Evolutionary conservation across 2,888 invertebrate species (phyloP), one percentile per base, ranked within the genome.

Genomic region (Troides helena): DNA sequence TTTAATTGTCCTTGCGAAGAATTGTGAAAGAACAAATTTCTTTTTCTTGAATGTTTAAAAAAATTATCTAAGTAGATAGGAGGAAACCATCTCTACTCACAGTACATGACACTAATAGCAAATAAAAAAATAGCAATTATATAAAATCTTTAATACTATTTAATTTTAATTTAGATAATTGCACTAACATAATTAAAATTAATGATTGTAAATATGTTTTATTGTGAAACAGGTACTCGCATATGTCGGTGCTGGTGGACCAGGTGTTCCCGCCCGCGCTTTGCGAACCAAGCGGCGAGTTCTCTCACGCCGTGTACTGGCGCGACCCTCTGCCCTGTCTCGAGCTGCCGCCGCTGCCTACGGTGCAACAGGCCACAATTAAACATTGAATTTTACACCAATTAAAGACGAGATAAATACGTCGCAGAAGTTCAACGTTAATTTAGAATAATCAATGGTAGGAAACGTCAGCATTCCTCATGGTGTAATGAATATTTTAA

Each of bases 221-320:
- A 56, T 69, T 63, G 60, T 73, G 61, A 50, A 14, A 14, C 95
- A 99, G 99, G 84, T 99, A 99, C 92, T 96, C 97, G 72, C 97
- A 97, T 88, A 97, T 99, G 96, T 96, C 97, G 74, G 97, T 96
- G 88, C 95, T 99, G 75, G 99, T 98, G 75, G 99, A 99, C 93
- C 98, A 98, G 89, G 95, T 99, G 87, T 99, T 99, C 91, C 99
- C 99, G 77, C 96, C 97, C 63, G 94, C 96, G 79, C 88, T 88
- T 74, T 94, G 94, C 81, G 94, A 94, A 81, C 89, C 93, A 23
- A 93, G 93, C 80, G 94, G 93, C 78, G 94, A 94, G 81, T 99
- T 95, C 93, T 97, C 97, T 72, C 95, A 96, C 81, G 98, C 98
- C 78, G 95, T 96, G 80, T 99, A 96, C 89, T 99, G 99, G 99